Base-by-base conservation (phyloP, 2,797 vertebrate species). In the Urophycis tenuis region DNA sequence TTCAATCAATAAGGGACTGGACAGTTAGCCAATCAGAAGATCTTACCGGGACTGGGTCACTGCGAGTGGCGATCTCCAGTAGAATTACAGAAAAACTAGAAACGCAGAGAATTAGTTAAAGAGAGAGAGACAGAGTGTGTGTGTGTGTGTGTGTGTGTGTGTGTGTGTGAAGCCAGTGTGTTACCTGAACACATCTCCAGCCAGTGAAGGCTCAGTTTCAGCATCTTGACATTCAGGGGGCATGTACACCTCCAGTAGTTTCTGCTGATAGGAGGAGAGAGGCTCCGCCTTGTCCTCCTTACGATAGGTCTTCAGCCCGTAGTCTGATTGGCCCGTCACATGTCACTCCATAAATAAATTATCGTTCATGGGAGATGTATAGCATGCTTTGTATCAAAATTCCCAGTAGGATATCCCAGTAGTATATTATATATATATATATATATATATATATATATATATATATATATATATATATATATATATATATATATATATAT, bases 71-170 rank as follows among this genome's bases (percentile, higher is more conserved):
- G 19, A 96, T 93, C 92, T 95, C 95, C 88, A 97, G 81, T 76
- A 95, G 91, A 88, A 97, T 93, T 77, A 95, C 93, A 12, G 93
- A 94, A 71, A 94, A 95, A 85, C 95, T 96, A 88, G 15, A 87
- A 72, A 71, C 7, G n/a, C 25, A 33, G 11, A 70, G 14, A 12
- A 15, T 14, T 36, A 45, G 7, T 29, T 19, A 25, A 14, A 32
- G 29, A 60, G 64, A 25, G 34, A 15, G 39, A 41, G 39, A 41
- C 12, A 17, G 39, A n/a, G n/a, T n/a, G n/a, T n/a, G n/a, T n/a
- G n/a, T n/a, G n/a, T n/a, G n/a, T n/a, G n/a, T n/a, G n/a, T n/a
- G n/a, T 49, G 29, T 60, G 64, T 71, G 77, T 72, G 39, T 36
- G 30, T 39, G 69, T 14, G 36, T 76, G 60, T 12, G 5, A 92